phyloP scores from a whole-genome alignment of 2,888 invertebrate genomes.

The Caenorhabditis wallacei region DNA sequence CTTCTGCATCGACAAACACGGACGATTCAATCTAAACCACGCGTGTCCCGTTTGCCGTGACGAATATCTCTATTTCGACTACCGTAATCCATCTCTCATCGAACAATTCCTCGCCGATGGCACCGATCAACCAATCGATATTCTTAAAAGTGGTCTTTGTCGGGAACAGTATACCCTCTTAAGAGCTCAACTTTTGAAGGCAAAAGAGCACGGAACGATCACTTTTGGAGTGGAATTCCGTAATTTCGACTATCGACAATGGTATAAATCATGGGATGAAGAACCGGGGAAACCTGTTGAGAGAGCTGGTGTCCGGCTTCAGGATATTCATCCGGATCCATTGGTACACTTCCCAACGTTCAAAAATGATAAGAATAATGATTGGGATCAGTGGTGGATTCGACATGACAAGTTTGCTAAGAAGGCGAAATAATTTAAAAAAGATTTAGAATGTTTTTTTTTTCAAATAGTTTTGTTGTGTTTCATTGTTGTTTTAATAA shows the following conservation, averaged over 20 bases:
- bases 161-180: slow-evolving; percentile 79
- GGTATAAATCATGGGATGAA: slow-evolving; percentile 75
- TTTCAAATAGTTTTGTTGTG: slow-evolving; percentile 25
- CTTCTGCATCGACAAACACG: slow-evolving; percentile 81
- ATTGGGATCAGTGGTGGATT: slow-evolving; percentile 82
- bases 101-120: slow-evolving; percentile 77
- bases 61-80: slow-evolving; percentile 83
- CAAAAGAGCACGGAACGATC: slow-evolving; percentile 81
- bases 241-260: slow-evolving; percentile 79
- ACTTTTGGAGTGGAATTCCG: slow-evolving; percentile 80
- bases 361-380: slow-evolving; percentile 77
- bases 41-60: slow-evolving; percentile 82
- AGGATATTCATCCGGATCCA: slow-evolving; percentile 79
- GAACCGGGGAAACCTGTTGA: slow-evolving; percentile 73
- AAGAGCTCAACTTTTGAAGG: slow-evolving; percentile 80
- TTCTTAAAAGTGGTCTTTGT: slow-evolving; percentile 80
- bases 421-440: slow-evolving; percentile 73
- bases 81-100: slow-evolving; percentile 80
- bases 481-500: slow-evolving; percentile 13
- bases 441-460: too few relatives aligned
- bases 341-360: slow-evolving; percentile 78
- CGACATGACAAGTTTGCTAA: slow-evolving; percentile 78
- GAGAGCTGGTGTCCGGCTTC: slow-evolving; percentile 73
- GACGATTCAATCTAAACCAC: slow-evolving; percentile 80
- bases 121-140: slow-evolving; percentile 79